Conservation (phyloP, 2,113 vertebrate species). For the Myotis davidii region DNA sequence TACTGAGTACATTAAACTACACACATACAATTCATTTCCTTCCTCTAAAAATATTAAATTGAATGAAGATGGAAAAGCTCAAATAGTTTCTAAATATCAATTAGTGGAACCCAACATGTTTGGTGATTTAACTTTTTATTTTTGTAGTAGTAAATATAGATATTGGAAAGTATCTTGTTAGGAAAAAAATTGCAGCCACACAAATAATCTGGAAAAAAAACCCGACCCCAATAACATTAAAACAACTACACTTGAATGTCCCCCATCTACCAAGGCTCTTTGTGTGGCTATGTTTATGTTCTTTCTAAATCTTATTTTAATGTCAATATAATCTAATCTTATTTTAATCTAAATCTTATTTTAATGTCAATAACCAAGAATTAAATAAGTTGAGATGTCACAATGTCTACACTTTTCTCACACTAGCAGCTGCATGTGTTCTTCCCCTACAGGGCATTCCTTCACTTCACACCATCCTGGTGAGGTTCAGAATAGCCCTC, state of each 20-base stretch:
- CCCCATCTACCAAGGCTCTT: background rate
- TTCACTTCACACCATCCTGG: background rate
- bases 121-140: slow-evolving; percentile 6
- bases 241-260: background rate
- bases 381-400: background rate
- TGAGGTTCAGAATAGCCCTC: background rate
- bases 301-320: background rate
- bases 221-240: background rate
- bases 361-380: background rate
- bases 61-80: background rate
- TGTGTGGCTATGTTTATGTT: background rate
- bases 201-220: background rate
- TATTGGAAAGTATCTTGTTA: slow-evolving; percentile 17
- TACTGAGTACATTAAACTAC: background rate
- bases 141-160: slow-evolving; percentile 25
- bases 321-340: no score
- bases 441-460: background rate
- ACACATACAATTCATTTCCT: background rate
- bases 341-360: background rate
- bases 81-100: slow-evolving; percentile 27
- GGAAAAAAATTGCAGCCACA: background rate
- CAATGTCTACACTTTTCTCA: background rate
- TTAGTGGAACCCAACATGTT: background rate
- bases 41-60: slow-evolving; percentile 6
- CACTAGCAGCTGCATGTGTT: background rate